Evolutionary conservation across 2,797 vertebrate genomes (phyloP).

Genomic region (Acropternis orthonyx): DNA sequence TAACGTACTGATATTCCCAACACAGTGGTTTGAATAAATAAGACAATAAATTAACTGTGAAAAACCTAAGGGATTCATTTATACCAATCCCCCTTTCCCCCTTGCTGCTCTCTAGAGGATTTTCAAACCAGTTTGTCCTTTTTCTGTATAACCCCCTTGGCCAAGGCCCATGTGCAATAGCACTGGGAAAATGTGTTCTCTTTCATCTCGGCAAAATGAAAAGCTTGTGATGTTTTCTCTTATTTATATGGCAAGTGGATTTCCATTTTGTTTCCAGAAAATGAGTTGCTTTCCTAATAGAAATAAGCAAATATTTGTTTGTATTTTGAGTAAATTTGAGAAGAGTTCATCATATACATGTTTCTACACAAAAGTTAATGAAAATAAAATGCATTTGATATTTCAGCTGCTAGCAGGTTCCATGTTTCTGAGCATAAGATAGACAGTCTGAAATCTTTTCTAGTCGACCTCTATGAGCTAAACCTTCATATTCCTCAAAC

Average conservation of each 20-base stretch:
- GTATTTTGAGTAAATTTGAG: neutral
- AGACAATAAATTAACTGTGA: neutral
- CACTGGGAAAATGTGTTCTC: neutral
- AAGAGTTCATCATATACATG: neutral
- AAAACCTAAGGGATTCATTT: neutral
- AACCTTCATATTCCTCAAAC: neutral
- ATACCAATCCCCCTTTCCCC: neutral
- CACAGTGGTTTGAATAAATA: neutral
- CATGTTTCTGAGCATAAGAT: neutral
- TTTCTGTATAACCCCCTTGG: neutral
- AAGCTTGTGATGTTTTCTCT: neutral
- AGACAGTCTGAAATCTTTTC: neutral
- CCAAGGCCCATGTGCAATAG: neutral
- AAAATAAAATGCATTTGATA: neutral
- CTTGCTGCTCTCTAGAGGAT: neutral
- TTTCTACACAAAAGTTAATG: neutral
- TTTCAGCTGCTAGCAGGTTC: neutral
- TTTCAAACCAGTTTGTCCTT: neutral
- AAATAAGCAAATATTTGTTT: neutral
- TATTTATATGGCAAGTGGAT: neutral
- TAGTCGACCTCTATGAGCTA: neutral
- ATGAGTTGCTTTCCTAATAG: neutral
- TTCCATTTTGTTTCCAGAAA: constrained; percentile 10
- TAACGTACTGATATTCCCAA: neutral
- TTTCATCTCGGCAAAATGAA: neutral